Base-by-base conservation (phyloP, 1,140 invertebrate genomes). In the Dryas iulia region DNA sequence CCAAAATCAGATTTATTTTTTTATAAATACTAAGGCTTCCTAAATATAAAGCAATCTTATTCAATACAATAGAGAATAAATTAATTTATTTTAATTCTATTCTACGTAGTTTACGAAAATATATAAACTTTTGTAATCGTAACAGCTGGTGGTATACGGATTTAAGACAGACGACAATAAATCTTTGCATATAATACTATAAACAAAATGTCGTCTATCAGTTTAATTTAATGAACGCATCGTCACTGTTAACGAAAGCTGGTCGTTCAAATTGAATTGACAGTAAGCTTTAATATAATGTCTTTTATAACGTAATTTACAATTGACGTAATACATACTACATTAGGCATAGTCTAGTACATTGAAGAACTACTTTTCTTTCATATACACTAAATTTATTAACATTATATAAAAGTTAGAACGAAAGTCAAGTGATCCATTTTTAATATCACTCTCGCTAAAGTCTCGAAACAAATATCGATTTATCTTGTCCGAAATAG, bases 391-490 rank as follows among this genome's bases (percentile, higher is more conserved):
- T n/a, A n/a, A n/a, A n/a, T n/a, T 35, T 5, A 11, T 6, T 35
- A n/a, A 35, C 6, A 39, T 5, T 39, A 39, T 18, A 39, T 39
- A 4, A 39, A 39, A 14, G n/a, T 7, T 14, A 39, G 33, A 39
- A 12, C 4, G n/a, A n/a, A 18, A n/a, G 18, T 18, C 14, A 18
- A n/a, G n/a, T n/a, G n/a, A 53, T 31, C 35, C 47, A 60, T 33
- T 67, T 67, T 67, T 61, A 60, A 52, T 24, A 24, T 56, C 63
- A 56, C 58, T 54, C 18, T 60, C 39, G 39, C 47, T 53, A 35
- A 60, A 67, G 25, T 66, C 28, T 53, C 30, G 58, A 39, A 47
- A 61, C 57, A 35, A 59, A 59, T 66, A 66, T 66, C 39, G 64
- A 67, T 56, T 28, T 14, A 54, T 30, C 39, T 61, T 67, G 21